Evolutionary conservation across 2,113 vertebrate species (phyloP).

Genomic region (Erythrocebus patas): DNA sequence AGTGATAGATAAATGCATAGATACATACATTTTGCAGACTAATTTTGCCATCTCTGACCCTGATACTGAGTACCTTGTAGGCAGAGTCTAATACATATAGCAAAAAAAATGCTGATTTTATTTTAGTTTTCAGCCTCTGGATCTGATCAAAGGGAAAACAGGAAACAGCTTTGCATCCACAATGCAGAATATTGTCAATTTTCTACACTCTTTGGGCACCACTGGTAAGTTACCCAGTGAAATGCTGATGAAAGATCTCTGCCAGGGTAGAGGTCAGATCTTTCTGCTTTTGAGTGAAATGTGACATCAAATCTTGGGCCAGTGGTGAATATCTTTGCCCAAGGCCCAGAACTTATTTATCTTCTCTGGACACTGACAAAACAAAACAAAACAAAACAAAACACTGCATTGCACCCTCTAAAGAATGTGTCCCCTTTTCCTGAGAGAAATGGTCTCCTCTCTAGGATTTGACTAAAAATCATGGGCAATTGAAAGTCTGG

Average conservation of each 20-base stretch:
- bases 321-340: conserved; percentile 44
- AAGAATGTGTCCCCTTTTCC: conserved; percentile 56
- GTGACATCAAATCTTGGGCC: background rate
- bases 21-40: background rate
- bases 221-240: background rate
- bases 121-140: background rate
- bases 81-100: background rate
- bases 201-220: background rate
- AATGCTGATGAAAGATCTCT: background rate
- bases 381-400: background rate
- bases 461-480: conserved; percentile 67
- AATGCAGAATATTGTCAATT: background rate
- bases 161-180: background rate
- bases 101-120: background rate
- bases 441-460: conserved; percentile 65
- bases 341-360: conserved; percentile 58
- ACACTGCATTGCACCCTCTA: conserved; percentile 31
- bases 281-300: conserved; percentile 51
- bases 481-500: conserved; percentile 66
- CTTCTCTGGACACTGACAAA: conserved; percentile 14
- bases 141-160: background rate
- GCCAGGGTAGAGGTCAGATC: background rate
- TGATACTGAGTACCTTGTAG: background rate
- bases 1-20: background rate
- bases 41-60: background rate